These are phyloP conservation scores for Notothenia coriiceps DNA, from an alignment of 2,113 vertebrate genomes.

Conservation along the genomic window DNA sequence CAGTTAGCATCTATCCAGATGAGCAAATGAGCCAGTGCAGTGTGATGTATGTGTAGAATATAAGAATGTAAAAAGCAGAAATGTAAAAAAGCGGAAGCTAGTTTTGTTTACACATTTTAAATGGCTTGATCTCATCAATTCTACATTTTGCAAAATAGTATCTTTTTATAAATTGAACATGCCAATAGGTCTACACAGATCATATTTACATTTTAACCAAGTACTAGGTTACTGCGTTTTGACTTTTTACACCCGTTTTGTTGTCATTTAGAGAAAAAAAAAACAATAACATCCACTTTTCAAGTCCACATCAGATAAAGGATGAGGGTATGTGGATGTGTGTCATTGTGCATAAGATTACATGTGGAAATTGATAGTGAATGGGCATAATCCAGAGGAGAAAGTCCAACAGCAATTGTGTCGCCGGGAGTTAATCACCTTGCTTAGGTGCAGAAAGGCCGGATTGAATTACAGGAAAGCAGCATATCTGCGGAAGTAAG, in stretches of 20 bases:
- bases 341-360: constrained; percentile 56
- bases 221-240: not conserved
- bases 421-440: constrained; percentile 70
- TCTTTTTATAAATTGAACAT: not conserved
- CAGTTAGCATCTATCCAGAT: no score
- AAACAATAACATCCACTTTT: not conserved
- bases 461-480: constrained; percentile 76
- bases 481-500: constrained; percentile 73
- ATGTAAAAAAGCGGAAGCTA: no score
- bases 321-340: not conserved
- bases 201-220: not conserved
- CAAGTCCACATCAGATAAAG: constrained; percentile 20
- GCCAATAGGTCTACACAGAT: not conserved
- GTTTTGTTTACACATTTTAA: not conserved
- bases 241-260: not conserved
- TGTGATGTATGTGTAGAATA: no score
- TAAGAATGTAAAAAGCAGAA: no score
- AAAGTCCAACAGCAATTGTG: constrained; percentile 51
- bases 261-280: constrained; percentile 3
- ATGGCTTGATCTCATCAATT: not conserved
- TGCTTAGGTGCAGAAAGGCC: constrained; percentile 66
- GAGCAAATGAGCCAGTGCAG: no score
- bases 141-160: not conserved
- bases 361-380: constrained; percentile 44
- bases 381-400: constrained; percentile 50